Conservation (phyloP, 2,888 invertebrate species). For the Melanotus villosus region DNA sequence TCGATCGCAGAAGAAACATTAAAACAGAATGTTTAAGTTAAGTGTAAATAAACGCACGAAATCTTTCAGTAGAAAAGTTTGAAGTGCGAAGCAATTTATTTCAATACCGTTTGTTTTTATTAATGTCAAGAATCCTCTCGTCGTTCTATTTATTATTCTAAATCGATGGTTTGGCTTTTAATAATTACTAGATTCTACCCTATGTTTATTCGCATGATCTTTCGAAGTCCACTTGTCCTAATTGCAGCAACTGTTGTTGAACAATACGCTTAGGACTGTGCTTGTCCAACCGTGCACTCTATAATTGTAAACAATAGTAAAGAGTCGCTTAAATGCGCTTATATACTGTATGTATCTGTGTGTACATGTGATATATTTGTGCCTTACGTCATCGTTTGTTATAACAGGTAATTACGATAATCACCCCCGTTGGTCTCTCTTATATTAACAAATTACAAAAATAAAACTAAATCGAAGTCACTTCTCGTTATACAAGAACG, state of each 20-base stretch:
- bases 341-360: slow-evolving; percentile 48
- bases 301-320: slow-evolving; percentile 57
- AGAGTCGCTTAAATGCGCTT: slow-evolving; percentile 40
- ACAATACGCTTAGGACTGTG: slow-evolving; percentile 52
- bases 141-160: not conserved
- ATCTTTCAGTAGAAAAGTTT: no score
- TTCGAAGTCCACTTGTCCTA: slow-evolving; percentile 52
- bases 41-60: no score
- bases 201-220: slow-evolving; percentile 39
- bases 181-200: slow-evolving; percentile 34
- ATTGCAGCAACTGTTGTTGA: slow-evolving; percentile 55
- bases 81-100: no score
- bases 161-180: slow-evolving; percentile 25
- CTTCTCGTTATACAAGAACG: slow-evolving; percentile 22
- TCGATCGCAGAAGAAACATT: no score
- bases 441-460: no score
- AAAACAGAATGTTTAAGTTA: no score
- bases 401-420: slow-evolving; percentile 44
- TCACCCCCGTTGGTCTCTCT: slow-evolving; percentile 44
- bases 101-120: no score
- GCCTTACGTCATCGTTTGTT: slow-evolving; percentile 49
- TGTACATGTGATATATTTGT: no score
- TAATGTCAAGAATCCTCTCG: no score
- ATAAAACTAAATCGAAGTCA: not conserved
- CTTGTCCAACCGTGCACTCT: slow-evolving; percentile 56